Evolutionary conservation across 2,797 vertebrate species (phyloP), one percentile per base, ranked within the genome.

Genomic region (Odontamblyopus lacepedii): DNA sequence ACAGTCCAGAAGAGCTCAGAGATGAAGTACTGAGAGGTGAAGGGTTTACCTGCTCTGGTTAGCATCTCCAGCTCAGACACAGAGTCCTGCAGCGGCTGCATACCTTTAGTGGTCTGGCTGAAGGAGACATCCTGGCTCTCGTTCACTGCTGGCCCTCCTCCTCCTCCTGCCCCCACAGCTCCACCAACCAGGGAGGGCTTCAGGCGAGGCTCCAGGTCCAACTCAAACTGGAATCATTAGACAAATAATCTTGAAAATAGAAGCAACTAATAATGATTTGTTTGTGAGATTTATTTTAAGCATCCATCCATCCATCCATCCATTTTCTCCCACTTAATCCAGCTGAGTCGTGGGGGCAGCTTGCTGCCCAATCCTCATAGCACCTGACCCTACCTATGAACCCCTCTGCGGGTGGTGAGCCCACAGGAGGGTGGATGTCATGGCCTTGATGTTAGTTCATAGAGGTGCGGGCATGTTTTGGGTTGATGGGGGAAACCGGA

Each of bases 201-300:
- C 84, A 95, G 89, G 61, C 95, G 96, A 55, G 97, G 97, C 86
- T 98, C 97, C 0, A 98, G 95, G 84, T 98, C 97, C 89, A 98
- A 92, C 86, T 98, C 95, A 87, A 98, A 98, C 97, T 98, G 90
- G 27, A 23, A 72, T n/a, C 6, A 82, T 63, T 5, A 29, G 29
- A 70, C 65, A 50, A 23, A 23, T 23, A 23, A 5, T 5, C 7
- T 19, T 19, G 7, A 55, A 55, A 55, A 55, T 55, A n/a, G 51
- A 6, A 55, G 18, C n/a, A 55, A 23, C 23, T 23, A 23, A 23
- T 23, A 23, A 23, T 23, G 23, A 23, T 23, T 23, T 23, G 4
- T 15, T 48, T 15, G 44, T 48, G 13, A 48, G 44, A 44, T 44
- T 44, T 13, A 15, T 53, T 5, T 53, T 53, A 5, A 19, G 51